Conservation (phyloP, 2,113 vertebrate species). For the Artemisiospiza belli region DNA sequence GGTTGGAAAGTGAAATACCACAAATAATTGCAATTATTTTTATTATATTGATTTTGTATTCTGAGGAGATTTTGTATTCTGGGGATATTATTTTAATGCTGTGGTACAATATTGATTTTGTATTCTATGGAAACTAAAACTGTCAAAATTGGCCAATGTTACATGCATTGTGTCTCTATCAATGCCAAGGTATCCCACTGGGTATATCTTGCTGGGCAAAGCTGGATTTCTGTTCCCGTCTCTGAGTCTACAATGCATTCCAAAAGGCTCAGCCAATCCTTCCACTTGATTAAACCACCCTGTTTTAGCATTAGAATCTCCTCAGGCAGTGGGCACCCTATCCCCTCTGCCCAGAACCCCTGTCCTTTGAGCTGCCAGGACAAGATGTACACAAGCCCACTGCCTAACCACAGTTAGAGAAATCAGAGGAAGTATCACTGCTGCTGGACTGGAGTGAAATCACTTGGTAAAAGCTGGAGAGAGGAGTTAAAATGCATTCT, state of each 20-base stretch:
- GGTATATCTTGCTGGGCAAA: not conserved
- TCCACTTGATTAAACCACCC: not conserved
- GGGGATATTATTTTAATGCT: not conserved
- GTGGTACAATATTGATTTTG: not conserved
- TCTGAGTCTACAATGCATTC: not conserved
- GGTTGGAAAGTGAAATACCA: not conserved
- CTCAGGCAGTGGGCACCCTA: not conserved
- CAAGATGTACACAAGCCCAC: not conserved
- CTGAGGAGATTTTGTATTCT: not conserved
- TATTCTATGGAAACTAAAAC: not conserved
- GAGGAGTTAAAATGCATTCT: not conserved
- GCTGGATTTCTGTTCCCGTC: not conserved
- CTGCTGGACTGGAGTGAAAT: not conserved
- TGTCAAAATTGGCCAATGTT: not conserved
- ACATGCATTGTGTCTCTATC: not conserved
- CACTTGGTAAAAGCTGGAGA: not conserved
- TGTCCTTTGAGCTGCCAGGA: not conserved
- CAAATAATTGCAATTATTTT: not conserved
- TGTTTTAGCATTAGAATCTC: not conserved
- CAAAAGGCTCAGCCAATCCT: not conserved
- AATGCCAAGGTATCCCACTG: not conserved
- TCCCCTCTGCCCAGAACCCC: not conserved
- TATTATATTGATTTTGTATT: not conserved
- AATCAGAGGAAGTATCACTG: not conserved
- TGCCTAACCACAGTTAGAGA: not conserved